Conservation (phyloP, 2,888 invertebrate genomes). For the Drosophila koepferae region DNA sequence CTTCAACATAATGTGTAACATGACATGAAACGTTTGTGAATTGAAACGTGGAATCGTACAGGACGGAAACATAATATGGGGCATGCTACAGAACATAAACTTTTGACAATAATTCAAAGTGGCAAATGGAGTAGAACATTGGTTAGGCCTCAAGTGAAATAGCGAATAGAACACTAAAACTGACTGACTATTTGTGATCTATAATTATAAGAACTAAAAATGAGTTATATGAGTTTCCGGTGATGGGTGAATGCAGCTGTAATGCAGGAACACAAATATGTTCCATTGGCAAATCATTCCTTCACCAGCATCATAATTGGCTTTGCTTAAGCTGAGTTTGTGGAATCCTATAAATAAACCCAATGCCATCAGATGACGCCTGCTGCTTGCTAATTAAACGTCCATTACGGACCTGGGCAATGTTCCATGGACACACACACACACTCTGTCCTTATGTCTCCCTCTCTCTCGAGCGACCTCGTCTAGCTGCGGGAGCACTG, state of each 20-base stretch:
- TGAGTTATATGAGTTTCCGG: neutral
- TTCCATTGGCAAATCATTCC: neutral
- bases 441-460: neutral
- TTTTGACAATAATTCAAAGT: neutral
- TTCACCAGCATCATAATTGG: neutral
- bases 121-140: neutral
- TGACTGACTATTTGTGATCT: neutral
- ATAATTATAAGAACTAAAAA: neutral
- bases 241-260: neutral
- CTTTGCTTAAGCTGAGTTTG: neutral
- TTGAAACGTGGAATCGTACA: neutral
- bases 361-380: slow-evolving; percentile 17
- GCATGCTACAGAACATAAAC: neutral
- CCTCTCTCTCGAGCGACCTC: slow-evolving; percentile 5
- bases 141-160: neutral
- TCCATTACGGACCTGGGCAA: slow-evolving; percentile 6
- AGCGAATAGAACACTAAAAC: neutral
- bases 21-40: neutral
- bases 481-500: slow-evolving; percentile 9
- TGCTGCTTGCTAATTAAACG: slow-evolving; percentile 25
- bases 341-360: slow-evolving; percentile 12
- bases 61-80: neutral
- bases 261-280: too few species aligned
- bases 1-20: neutral
- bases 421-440: slow-evolving; percentile 21